Evolutionary conservation across 2,888 invertebrate species (phyloP).

Genomic region (Drosophila nr. fundita): DNA sequence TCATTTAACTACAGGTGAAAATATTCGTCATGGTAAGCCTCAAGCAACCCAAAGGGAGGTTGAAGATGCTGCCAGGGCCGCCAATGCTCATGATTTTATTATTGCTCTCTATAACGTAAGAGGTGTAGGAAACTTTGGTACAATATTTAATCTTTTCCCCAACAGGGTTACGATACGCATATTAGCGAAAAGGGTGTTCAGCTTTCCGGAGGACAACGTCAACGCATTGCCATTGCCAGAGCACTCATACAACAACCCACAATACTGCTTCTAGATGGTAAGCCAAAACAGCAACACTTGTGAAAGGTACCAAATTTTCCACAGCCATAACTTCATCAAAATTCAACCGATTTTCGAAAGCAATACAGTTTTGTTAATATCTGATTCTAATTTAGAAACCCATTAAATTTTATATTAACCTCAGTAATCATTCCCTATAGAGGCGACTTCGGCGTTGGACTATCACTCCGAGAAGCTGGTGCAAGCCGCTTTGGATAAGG

Average conservation of each 20-base stretch:
- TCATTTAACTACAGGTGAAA: constrained; percentile 82
- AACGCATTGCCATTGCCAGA: constrained; percentile 92
- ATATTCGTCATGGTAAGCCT: constrained; percentile 90
- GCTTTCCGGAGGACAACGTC: constrained; percentile 91
- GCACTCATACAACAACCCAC: constrained; percentile 91
- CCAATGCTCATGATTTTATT: constrained; percentile 91
- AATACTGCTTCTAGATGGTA: constrained; percentile 88
- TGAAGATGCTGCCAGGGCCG: constrained; percentile 89
- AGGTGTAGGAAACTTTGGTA: fast-evolving
- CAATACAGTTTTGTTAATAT: too few species aligned
- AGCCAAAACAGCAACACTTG: neutral
- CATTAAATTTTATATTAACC: neutral
- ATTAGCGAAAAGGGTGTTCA: constrained; percentile 92
- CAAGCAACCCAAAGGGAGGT: constrained; percentile 89
- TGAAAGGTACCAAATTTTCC: neutral
- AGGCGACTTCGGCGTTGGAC: constrained; percentile 93
- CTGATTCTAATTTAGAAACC: too few species aligned
- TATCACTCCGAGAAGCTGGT: constrained; percentile 91
- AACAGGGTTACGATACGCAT: constrained; percentile 90
- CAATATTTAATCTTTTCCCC: neutral
- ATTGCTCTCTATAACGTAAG: constrained; percentile 89
- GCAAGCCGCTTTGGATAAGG: constrained; percentile 91
- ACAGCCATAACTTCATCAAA: neutral
- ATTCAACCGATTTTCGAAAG: neutral
- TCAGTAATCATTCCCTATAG: constrained; percentile 74